Evolutionary conservation across 2,113 vertebrate species (phyloP).

Genomic region (Anolis carolinensis): DNA sequence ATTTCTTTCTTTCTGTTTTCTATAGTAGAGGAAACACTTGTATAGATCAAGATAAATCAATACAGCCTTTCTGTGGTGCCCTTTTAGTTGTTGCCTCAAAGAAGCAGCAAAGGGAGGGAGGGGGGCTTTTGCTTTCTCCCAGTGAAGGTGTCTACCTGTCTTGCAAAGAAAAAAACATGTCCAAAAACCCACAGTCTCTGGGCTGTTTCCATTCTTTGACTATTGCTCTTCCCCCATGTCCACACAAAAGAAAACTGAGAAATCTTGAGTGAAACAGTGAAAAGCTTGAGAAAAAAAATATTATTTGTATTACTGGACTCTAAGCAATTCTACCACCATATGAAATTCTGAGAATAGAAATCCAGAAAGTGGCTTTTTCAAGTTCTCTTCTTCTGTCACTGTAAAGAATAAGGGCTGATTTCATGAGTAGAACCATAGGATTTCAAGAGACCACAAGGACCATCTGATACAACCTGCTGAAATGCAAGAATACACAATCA

Average conservation of each 20-base stretch:
- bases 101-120: constrained; percentile 5
- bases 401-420: background rate
- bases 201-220: background rate
- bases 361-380: too few relatives aligned
- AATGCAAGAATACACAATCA: too few relatives aligned
- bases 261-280: too few relatives aligned
- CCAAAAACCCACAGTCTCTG: background rate
- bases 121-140: background rate
- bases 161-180: background rate
- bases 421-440: too few relatives aligned
- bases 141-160: background rate
- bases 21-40: background rate
- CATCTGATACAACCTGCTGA: too few relatives aligned
- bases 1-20: background rate
- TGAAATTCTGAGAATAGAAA: too few relatives aligned
- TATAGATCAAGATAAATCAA: constrained; percentile 30
- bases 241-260: background rate
- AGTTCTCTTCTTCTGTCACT: background rate
- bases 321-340: too few relatives aligned
- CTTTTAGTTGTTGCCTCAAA: constrained; percentile 18
- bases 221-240: background rate
- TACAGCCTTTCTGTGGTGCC: constrained; percentile 14
- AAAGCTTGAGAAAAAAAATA: too few relatives aligned
- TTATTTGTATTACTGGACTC: too few relatives aligned
- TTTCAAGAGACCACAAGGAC: too few relatives aligned